Conservation (phyloP, 2,113 vertebrate genomes). For the Megalops atlanticus region DNA sequence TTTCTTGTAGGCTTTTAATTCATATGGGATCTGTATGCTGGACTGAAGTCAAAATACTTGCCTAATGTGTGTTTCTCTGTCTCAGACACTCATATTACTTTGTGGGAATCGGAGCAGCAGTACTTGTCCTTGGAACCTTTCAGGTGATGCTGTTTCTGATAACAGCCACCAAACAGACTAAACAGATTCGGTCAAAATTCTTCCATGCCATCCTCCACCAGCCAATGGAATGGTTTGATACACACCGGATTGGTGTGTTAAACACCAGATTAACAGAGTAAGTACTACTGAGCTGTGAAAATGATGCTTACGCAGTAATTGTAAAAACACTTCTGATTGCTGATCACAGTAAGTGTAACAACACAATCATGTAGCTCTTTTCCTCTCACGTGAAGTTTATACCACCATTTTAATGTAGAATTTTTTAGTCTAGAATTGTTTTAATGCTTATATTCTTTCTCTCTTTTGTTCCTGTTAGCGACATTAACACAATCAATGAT, state of each 20-base stretch:
- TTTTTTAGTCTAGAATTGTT: not conserved
- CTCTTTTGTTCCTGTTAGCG: constrained; percentile 54
- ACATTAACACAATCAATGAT: constrained; percentile 72
- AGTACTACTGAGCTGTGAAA: constrained; percentile 24
- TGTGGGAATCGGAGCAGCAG: constrained; percentile 61
- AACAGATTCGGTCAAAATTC: constrained; percentile 68
- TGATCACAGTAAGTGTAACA: too few relatives aligned
- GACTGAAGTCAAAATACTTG: too few relatives aligned
- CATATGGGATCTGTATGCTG: too few relatives aligned
- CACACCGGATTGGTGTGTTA: constrained; percentile 63
- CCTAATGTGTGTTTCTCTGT: too few relatives aligned
- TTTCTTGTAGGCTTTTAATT: not conserved
- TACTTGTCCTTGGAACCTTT: constrained; percentile 58
- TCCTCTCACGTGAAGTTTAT: too few relatives aligned
- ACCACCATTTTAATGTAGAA: not conserved
- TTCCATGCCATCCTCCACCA: constrained; percentile 77
- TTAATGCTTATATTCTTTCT: not conserved
- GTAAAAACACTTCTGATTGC: too few relatives aligned
- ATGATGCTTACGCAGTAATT: not conserved
- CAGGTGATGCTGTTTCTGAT: constrained; percentile 68
- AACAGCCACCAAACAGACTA: constrained; percentile 62
- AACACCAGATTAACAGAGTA: constrained; percentile 76
- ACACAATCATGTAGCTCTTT: too few relatives aligned
- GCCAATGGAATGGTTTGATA: constrained; percentile 78
- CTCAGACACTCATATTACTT: constrained; percentile 71